These are phyloP conservation scores for Pipistrellus kuhlii DNA, from an alignment of 2,797 vertebrate genomes.

Conservation along the genomic window DNA sequence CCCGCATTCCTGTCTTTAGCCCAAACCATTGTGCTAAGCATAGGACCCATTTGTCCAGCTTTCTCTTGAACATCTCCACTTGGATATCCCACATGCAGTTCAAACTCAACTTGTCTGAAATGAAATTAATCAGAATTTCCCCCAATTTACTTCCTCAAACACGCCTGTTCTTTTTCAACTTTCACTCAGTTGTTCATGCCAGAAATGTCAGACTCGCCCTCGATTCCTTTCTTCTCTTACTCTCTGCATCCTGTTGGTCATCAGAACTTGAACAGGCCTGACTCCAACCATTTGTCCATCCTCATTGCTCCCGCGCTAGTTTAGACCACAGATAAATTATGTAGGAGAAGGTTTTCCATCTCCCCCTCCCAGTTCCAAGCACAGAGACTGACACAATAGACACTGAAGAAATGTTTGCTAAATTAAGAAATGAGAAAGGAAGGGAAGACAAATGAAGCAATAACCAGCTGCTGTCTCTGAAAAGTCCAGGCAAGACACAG, in stretches of 20 bases:
- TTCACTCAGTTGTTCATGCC: background rate
- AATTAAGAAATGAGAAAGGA: slow-evolving; percentile 30
- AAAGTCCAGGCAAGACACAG: background rate
- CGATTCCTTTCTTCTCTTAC: background rate
- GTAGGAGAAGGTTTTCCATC: background rate
- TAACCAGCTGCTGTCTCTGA: background rate
- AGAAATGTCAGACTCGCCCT: background rate
- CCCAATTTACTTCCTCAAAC: background rate
- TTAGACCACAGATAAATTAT: background rate
- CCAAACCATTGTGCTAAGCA: background rate
- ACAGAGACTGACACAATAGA: background rate
- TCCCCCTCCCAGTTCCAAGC: background rate
- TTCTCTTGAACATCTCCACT: background rate
- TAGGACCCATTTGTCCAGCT: background rate
- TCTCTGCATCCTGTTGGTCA: background rate
- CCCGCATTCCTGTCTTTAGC: background rate
- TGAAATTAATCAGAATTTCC: background rate
- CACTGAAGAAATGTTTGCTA: background rate
- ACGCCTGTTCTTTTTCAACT: background rate
- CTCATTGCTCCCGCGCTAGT: background rate
- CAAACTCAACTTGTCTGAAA: background rate
- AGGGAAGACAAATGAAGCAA: background rate
- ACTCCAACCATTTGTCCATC: background rate
- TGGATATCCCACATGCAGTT: background rate
- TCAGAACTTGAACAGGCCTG: background rate